phyloP scores from a whole-genome alignment of 2,797 vertebrate genomes.

The Alfaro cultratus region DNA sequence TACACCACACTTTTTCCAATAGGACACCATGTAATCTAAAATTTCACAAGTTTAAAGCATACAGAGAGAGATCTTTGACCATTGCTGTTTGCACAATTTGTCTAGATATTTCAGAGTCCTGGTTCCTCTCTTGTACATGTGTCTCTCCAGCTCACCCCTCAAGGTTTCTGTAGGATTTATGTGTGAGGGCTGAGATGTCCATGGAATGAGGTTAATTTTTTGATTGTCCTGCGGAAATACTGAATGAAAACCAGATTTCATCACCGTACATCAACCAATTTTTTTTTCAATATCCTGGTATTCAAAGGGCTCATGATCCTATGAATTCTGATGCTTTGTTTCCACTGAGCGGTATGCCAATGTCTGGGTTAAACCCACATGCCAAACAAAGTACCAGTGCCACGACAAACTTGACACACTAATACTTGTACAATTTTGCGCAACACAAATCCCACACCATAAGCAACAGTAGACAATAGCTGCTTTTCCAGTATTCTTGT shows the following conservation, averaged over 20 bases:
- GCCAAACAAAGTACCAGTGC: neutral
- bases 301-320: neutral
- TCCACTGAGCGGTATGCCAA: neutral
- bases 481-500: neutral
- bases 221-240: neutral
- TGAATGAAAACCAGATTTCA: neutral
- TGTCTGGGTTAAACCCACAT: neutral
- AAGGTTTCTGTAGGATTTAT: neutral
- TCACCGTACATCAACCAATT: neutral
- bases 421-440: neutral
- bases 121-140: neutral
- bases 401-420: neutral
- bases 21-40: neutral
- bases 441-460: neutral
- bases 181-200: neutral
- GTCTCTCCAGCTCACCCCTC: neutral
- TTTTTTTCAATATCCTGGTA: neutral
- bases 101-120: neutral
- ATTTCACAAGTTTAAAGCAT: neutral
- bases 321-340: neutral
- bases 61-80: slow-evolving; percentile 1
- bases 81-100: neutral
- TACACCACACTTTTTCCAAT: neutral
- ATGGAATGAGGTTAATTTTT: neutral
- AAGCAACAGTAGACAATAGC: neutral